Percentiles rank a stretch among this genome's conserved stretches.
Conservation (phyloP, 2,888 invertebrate genomes). For the Copidosoma aretas region DNA sequence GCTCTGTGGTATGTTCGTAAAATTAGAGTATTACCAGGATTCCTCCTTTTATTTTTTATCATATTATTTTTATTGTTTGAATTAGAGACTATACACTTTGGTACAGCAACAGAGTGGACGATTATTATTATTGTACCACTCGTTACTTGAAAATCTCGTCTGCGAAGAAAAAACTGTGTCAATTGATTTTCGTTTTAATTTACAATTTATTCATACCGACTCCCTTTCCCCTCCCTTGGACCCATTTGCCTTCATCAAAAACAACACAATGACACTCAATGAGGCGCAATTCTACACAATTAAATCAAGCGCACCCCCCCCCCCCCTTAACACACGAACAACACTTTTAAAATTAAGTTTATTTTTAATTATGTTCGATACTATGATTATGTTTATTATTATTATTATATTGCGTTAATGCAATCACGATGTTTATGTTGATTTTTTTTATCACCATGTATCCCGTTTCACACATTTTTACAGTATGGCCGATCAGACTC, state of each 20-base stretch:
- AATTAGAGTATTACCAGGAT: no score
- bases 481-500: slow-evolving; percentile 96
- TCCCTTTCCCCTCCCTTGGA: neutral
- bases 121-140: no score
- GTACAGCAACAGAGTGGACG: no score
- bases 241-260: neutral
- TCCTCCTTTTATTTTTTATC: no score
- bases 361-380: slow-evolving; percentile 5
- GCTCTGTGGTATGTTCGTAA: no score
- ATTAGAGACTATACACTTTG: no score
- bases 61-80: no score
- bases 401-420: slow-evolving; percentile 7
- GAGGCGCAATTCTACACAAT: neutral
- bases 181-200: neutral
- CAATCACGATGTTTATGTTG: slow-evolving; percentile 29
- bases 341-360: neutral
- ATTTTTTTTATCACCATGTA: slow-evolving; percentile 33
- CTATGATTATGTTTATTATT: slow-evolving; percentile 8
- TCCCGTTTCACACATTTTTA: slow-evolving; percentile 56
- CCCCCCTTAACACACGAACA: slow-evolving; percentile 6
- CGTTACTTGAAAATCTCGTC: no score
- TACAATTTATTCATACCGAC: neutral
- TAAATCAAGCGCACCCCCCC: no score
- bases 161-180: neutral
- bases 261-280: neutral